Base-by-base conservation (phyloP, 1,140 invertebrate species). In the Aphidius gifuensis region DNA sequence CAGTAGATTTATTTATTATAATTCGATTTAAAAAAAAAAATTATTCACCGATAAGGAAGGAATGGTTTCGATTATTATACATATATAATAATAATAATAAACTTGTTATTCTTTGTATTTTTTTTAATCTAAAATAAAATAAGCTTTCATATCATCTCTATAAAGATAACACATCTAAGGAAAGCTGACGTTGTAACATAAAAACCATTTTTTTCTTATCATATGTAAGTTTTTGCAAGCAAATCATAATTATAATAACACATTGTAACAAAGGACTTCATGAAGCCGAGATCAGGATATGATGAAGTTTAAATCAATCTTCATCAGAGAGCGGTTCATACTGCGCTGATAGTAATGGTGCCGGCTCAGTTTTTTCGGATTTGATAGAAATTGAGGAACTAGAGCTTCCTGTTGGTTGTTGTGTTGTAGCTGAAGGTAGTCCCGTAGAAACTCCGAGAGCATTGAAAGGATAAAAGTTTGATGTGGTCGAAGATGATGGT, bases 261-360 rank as follows among this genome's bases (percentile, higher is more conserved):
- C 61, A 64, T 49, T 61, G 48, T 53, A 60, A 62, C 58, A 54
- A 57, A 61, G 43, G 54, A 64, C 48, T 32, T 32, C 4, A 32
- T 32, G 1, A 32, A 32, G 23, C 4, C 23, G 23, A 4, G 23
- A 32, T 4, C 23, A 32, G 23, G 4, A 32, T 51, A 42, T 44
- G 38, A 9, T 9, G 47, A 50, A 64, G 57, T 56, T 46, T 39
- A 5, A 43, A 51, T 81, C 78, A 93, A 84, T 93, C 92, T 81
- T 94, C 92, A 80, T 93, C 92, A 60, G 90, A 92, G 3, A 94
- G 83, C 23, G 91, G 90, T 78, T 93, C 92, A 78, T 93, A 94
- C 76, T 93, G 91, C 61, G 90, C 88, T 21, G 89, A 91, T 69
- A 94, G 84, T 54, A 93, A 81, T 42, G 91, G 91, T 70, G 91